phyloP scores from a whole-genome alignment of 1,140 invertebrate genomes.

The Steinernema feltiae region DNA sequence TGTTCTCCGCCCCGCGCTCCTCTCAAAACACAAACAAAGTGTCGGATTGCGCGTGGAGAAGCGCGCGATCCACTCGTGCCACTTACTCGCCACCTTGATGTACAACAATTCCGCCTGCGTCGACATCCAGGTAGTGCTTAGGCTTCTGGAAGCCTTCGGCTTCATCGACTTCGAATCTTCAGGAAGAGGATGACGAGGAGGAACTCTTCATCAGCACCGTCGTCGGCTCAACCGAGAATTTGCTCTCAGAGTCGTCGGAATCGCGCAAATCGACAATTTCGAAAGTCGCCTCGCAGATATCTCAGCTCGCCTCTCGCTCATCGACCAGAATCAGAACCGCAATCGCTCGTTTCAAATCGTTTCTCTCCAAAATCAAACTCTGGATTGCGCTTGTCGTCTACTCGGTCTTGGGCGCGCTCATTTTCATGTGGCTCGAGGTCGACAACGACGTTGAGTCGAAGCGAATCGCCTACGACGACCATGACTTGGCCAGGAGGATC shows the following conservation, averaged over 20 bases:
- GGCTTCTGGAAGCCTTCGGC: not conserved
- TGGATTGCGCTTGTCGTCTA: not conserved
- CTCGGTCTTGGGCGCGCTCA: not conserved
- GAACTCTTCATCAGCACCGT: not conserved
- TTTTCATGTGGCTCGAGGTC: not conserved
- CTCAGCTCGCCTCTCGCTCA: not conserved
- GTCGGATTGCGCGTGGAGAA: not conserved
- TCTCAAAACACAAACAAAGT: not conserved
- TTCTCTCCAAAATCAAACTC: not conserved
- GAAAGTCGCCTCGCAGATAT: not conserved
- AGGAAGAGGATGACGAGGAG: not conserved
- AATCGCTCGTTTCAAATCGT: not conserved
- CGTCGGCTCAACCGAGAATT: not conserved
- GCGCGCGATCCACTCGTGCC: not conserved
- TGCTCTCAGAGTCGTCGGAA: not conserved
- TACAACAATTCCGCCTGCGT: not conserved
- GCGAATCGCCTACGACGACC: not conserved
- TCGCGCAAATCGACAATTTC: not conserved
- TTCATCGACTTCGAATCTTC: not conserved
- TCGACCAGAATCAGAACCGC: not conserved
- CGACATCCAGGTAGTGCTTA: not conserved
- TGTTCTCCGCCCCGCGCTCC: too few species aligned
- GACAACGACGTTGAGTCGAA: not conserved
- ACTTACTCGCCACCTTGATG: not conserved
- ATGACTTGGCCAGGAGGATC: not conserved